Evolutionary conservation across 2,113 vertebrate genomes (phyloP).

Genomic region (Antennarius striatus): DNA sequence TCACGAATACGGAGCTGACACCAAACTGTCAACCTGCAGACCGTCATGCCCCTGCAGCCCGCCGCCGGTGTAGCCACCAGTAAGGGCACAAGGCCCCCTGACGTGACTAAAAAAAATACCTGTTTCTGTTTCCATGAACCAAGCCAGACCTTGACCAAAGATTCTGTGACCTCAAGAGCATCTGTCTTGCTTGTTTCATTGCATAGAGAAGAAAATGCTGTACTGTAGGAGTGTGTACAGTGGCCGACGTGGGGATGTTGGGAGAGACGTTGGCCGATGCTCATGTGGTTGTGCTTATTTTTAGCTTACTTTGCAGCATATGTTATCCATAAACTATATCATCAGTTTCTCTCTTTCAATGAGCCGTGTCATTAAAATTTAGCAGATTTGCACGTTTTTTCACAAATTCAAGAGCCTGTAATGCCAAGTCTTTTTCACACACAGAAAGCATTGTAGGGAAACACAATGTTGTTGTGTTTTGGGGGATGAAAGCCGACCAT

Average conservation of each 20-base stretch:
- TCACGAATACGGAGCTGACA: conserved; percentile 79
- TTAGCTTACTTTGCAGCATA: conserved; percentile 64
- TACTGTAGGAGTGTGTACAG: conserved; percentile 14
- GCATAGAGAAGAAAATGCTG: background rate
- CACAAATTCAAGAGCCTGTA: conserved; percentile 41
- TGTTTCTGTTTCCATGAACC: conserved; percentile 54
- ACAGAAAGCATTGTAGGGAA: conserved; percentile 61
- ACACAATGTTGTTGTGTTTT: conserved; percentile 72
- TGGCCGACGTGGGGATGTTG: conserved; percentile 21
- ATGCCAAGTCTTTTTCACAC: conserved; percentile 46
- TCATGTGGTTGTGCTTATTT: conserved; percentile 71
- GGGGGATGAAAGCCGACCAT: conserved; percentile 61
- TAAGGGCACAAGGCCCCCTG: conserved; percentile 25
- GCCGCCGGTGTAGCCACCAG: conserved; percentile 51
- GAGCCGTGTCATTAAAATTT: conserved; percentile 57
- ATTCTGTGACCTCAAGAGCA: conserved; percentile 29
- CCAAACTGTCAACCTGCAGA: conserved; percentile 80
- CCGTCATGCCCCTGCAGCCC: conserved; percentile 62
- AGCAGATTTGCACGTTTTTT: conserved; percentile 30
- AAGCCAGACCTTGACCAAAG: conserved; percentile 30
- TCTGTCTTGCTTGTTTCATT: conserved; percentile 1
- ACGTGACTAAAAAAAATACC: conserved; percentile 45
- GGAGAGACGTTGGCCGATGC: conserved; percentile 42
- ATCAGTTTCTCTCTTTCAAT: conserved; percentile 46
- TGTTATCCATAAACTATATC: conserved; percentile 66